These are phyloP conservation scores for Scophthalmus maximus DNA, from an alignment of 2,113 vertebrate species.

Conservation along the genomic window DNA sequence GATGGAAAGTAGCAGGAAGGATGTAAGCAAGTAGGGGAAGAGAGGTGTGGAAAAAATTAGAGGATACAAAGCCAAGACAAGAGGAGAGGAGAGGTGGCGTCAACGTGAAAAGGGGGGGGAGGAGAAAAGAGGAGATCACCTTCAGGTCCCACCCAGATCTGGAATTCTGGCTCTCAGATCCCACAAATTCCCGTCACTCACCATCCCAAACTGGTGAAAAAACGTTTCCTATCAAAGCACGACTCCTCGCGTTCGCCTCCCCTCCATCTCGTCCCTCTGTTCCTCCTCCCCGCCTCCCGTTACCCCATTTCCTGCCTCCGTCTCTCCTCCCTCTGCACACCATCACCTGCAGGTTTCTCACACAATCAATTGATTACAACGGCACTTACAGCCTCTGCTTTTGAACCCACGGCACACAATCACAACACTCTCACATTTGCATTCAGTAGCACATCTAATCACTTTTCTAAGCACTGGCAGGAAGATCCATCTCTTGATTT, in stretches of 20 bases:
- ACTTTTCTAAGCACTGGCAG: not conserved
- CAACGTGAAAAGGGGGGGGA: not conserved
- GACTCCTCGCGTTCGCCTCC: conserved; percentile 29
- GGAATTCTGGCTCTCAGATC: not conserved
- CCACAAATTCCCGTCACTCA: not conserved
- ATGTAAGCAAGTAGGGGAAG: not conserved
- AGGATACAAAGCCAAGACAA: not conserved
- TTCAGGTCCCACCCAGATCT: not conserved
- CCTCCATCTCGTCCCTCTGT: conserved; percentile 3
- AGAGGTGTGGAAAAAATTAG: not conserved
- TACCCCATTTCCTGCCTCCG: conserved; percentile 39
- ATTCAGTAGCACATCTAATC: conserved; percentile 28
- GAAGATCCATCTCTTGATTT: not conserved
- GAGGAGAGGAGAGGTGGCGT: not conserved
- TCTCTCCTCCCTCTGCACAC: conserved; percentile 20
- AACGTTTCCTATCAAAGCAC: conserved; percentile 25
- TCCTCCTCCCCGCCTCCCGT: conserved; percentile 16
- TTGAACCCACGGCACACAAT: conserved; percentile 44
- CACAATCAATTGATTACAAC: conserved; percentile 72
- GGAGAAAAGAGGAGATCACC: not conserved
- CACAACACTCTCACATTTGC: conserved; percentile 56
- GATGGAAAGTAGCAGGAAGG: not conserved
- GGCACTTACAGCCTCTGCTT: conserved; percentile 49
- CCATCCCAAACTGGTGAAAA: conserved; percentile 37
- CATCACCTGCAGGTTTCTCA: conserved; percentile 65